Evolutionary conservation across 2,797 vertebrate genomes (phyloP), one percentile per base, ranked within the genome.

Genomic region (Sylvilagus floridanus): DNA sequence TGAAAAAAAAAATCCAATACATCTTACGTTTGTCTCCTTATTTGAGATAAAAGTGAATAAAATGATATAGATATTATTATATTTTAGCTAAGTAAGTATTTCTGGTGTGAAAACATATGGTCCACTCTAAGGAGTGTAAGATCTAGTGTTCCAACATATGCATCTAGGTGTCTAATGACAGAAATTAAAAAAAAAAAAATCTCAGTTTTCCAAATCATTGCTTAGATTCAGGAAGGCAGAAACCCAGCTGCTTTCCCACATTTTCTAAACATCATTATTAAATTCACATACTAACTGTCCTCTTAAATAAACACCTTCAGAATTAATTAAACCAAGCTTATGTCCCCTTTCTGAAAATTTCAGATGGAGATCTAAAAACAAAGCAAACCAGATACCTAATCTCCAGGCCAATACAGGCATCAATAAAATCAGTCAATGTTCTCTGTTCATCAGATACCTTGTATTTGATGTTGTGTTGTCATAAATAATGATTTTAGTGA

Each of bases 191-290:
- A 81, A 71, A 93, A 79, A 90, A 35, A 35, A 35, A 69, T 30
- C 60, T 96, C 95, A 68, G 72, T 63, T 97, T 97, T 96, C 95
- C 93, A 96, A 96, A 96, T 92, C 93, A 83, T 97, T 90, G 93
- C 96, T 94, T 96, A 97, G 69, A 97, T 97, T 93, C n/a, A 87
- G 95, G 19, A 72, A 82, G 96, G 95, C 96, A 97, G 95, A 95
- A 26, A 79, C 84, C 91, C 97, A 96, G 92, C 90, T 97, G 96
- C 47, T 93, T 84, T 78, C 60, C 57, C 92, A 95, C 47, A 75
- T 84, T 95, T 96, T 87, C 76, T 84, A 37, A 76, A 93, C 54
- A 52, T 89, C 81, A 63, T 97, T 95, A 96, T 96, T 90, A 92
- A 91, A 90, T 87, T 93, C 84, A 87, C 76, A 93, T 94, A 84